Conservation (phyloP, 35 echinoderm and acorn worm genomes). For the Eucidaris tribuloides region DNA sequence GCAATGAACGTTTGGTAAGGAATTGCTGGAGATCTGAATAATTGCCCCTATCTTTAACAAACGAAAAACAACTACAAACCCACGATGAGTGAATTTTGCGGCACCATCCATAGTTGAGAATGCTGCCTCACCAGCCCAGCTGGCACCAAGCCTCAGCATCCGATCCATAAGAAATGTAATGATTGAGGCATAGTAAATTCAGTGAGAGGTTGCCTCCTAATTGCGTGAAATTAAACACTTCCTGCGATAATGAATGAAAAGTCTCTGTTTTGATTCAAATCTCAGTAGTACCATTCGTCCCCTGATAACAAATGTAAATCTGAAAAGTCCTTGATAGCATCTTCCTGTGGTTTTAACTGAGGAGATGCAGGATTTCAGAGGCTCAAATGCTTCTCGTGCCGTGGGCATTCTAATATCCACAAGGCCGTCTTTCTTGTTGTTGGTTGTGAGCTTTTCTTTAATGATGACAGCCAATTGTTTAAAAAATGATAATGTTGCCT, state of each 20-base stretch:
- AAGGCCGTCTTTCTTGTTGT: not conserved
- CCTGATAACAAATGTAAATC: not conserved
- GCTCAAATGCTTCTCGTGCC: not conserved
- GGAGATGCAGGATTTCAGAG: not conserved
- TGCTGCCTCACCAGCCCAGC: too few species aligned
- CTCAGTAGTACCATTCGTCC: slow-evolving; percentile 2
- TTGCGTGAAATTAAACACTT: not conserved
- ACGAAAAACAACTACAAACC: slow-evolving; percentile 19
- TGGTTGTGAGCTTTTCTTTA: not conserved
- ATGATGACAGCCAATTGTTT: not conserved
- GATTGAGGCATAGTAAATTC: too few species aligned
- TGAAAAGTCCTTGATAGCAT: not conserved
- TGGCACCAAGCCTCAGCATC: too few species aligned
- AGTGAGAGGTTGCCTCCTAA: slow-evolving; percentile 23
- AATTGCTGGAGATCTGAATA: not conserved
- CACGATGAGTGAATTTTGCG: not conserved
- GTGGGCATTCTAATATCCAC: not conserved
- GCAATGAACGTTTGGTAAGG: not conserved
- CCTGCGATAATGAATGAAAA: slow-evolving; percentile 28
- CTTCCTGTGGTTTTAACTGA: not conserved
- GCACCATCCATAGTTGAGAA: not conserved
- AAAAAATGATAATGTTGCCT: slow-evolving; percentile 14
- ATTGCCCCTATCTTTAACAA: slow-evolving; percentile 3
- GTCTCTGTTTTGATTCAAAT: slow-evolving; percentile 13
- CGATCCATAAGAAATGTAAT: too few species aligned